These are phyloP conservation scores for Podarcis lilfordi DNA, from an alignment of 2,797 vertebrate species.

Conservation along the genomic window DNA sequence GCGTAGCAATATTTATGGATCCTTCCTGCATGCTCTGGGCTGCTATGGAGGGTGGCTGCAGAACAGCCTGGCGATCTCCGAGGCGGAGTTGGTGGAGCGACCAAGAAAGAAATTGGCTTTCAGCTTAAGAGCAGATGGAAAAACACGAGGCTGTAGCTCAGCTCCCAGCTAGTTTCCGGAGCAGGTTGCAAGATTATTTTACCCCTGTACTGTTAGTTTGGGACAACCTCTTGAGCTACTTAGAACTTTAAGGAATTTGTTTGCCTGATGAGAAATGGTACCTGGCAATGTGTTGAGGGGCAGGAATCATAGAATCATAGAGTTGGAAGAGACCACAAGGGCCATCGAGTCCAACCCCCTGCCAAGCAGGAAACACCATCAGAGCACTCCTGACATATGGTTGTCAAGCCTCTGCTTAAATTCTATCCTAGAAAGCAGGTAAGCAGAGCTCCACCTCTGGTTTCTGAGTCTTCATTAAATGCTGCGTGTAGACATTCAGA, in stretches of 20 bases:
- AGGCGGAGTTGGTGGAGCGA: not conserved
- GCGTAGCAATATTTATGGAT: not conserved
- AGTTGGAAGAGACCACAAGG: too few species aligned
- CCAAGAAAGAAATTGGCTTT: too few species aligned
- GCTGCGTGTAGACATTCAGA: not conserved
- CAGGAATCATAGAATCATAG: too few species aligned
- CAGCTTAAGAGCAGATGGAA: not conserved
- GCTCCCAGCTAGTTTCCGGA: not conserved
- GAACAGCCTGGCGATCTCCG: not conserved
- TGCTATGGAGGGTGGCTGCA: not conserved
- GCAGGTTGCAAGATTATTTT: not conserved
- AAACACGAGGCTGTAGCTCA: not conserved
- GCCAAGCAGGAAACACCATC: too few species aligned
- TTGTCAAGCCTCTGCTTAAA: too few species aligned
- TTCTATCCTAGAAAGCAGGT: too few species aligned
- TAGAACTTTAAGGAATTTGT: not conserved
- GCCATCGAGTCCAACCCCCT: too few species aligned
- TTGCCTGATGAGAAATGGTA: not conserved
- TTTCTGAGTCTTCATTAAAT: not conserved
- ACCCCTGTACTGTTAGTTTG: not conserved
- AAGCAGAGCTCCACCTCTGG: not conserved
- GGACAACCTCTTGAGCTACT: not conserved
- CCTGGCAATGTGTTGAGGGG: not conserved
- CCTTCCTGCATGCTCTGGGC: not conserved
- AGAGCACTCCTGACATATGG: too few species aligned